Base-by-base conservation (phyloP, 2,888 invertebrate species). In the Drosophila basisetae region DNA sequence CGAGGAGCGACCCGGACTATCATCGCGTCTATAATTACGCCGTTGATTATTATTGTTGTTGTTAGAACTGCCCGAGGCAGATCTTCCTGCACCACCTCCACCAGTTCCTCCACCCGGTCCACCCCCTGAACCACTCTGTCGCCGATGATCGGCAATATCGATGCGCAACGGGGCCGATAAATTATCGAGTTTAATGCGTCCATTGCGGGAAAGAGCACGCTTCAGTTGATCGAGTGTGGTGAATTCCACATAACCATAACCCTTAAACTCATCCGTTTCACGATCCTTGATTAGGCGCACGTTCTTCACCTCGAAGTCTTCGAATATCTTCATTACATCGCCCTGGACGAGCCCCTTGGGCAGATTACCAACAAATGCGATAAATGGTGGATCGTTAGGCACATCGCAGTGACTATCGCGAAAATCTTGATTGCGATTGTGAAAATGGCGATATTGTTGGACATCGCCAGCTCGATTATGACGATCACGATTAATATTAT, bases 201-300 rank as follows among this genome's bases (percentile, higher is more conserved):
- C 97, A 94, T 98, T 97, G 93, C 96, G 94, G 79, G 95, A 94
- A 77, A 99, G 95, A 25, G 98, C 99, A 83, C 95, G 94, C 89
- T 96, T 95, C 89, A 99, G 94, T 89, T 97, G 96, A 1, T 96
- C 94, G 43, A 96, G 91, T 78, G 96, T 96, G 84, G 97, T 97
- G 94, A 99, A 99, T 94, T 99, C 99, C 66, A 99, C 99, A 94
- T 99, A 99, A 92, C 98, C 98, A 94, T 98, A 99, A 71, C 98
- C 98, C 95, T 99, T 99, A 94, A 99, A 99, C 94, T 96, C 96
- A 93, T 98, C 99, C 43, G 98, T 98, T 89, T 99, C 98, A 93
- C 95, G 97, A 94, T 99, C 99, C 94, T 97, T 97, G 63, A 99
- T 98, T 92, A 99, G 94, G 89, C 99, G 95, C 72, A 98, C 96